Conservation (phyloP, 2,797 vertebrate species). For the Cichlasoma orientale region DNA sequence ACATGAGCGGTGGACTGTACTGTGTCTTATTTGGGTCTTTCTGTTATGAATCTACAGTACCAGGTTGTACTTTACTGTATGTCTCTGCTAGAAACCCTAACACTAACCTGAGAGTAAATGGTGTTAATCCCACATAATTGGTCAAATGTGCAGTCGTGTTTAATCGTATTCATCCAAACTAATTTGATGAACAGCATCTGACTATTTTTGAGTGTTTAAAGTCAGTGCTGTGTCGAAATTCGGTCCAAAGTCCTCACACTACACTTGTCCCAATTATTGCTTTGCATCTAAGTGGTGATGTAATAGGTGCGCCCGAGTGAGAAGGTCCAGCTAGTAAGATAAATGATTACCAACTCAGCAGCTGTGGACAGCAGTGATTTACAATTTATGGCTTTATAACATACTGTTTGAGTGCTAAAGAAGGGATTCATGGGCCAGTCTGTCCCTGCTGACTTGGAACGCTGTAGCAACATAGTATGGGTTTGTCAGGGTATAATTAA, state of each 20-base stretch:
- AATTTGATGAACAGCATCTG: not conserved
- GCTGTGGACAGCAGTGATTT: constrained; percentile 18
- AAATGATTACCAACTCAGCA: constrained; percentile 12
- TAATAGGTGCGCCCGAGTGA: constrained; percentile 33
- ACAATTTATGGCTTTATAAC: constrained; percentile 1
- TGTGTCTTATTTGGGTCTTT: not conserved
- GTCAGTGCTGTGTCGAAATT: constrained; percentile 24
- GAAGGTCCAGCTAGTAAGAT: constrained; percentile 11
- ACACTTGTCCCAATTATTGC: constrained; percentile 17
- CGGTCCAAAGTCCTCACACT: constrained; percentile 60
- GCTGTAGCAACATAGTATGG: constrained; percentile 10
- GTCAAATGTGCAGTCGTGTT: not conserved
- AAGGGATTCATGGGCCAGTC: not conserved
- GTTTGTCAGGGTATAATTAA: constrained; percentile 11
- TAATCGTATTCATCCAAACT: not conserved
- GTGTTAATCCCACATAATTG: not conserved
- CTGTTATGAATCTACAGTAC: not conserved
- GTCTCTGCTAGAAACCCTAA: not conserved
- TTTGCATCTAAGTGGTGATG: constrained; percentile 37
- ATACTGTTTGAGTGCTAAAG: constrained; percentile 10
- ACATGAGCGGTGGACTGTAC: not conserved
- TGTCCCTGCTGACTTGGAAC: constrained; percentile 9
- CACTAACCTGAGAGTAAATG: not conserved
- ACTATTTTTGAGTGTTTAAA: not conserved
- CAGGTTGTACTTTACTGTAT: not conserved